Base-by-base conservation (phyloP, 2,888 invertebrate species). In the Mesorhabditis sp. region DNA sequence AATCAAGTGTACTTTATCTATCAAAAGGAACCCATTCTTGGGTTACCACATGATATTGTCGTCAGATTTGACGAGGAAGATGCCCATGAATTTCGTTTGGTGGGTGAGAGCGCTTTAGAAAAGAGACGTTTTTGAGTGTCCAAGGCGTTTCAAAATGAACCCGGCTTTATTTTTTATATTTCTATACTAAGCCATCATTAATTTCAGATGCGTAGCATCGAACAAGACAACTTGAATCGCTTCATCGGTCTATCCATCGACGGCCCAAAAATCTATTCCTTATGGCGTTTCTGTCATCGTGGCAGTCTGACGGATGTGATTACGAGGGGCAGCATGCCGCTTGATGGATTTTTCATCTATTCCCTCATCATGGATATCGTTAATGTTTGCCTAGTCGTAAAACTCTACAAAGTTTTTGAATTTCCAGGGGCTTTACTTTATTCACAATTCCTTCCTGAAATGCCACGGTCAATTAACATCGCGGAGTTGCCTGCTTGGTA, bases 181-280 rank as follows among this genome's bases (percentile, higher is more conserved):
- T 50, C n/a, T 50, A n/a, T 13, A 50, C 58, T 13, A 62, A 62
- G n/a, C 15, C 7, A 65, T 50, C 58, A 50, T n/a, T 50, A 10
- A 10, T 50, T 50, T 71, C 58, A 76, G 76, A 64, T 79, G 64
- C 69, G 79, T 4, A 65, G 74, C 15, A 58, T 79, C 28, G 77
- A 80, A 58, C 77, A 79, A 71, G 80, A 80, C 62, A 79, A 79
- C 66, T 65, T 76, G 43, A 82, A 79, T 70, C 70, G 71, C 42
- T 79, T 79, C 62, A 28, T 79, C 13, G 79, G 79, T 4, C 41
- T 79, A 43, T 79, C 74, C 43, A 62, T 76, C 13, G 79, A 79
- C 64, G 74, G 68, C 7, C 73, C 76, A 6, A 45, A 77, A 15
- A 43, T 81, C 42, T 76, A 71, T 63, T 73, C 80, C 4, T 42